Conservation (phyloP, 2,888 invertebrate genomes). For the Hypercompe scribonia region DNA sequence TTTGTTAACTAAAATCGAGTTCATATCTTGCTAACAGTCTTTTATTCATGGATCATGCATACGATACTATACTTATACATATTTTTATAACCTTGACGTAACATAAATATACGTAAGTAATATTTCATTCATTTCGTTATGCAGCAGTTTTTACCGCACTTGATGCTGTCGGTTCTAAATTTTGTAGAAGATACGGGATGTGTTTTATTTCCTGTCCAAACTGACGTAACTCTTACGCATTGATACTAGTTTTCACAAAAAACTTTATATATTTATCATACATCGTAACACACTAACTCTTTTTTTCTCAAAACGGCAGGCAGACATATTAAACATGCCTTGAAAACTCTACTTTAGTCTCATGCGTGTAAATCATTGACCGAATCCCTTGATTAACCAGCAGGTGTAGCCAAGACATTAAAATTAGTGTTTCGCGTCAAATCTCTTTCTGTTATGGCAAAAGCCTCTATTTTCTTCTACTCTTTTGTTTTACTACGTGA, state of each 20-base stretch:
- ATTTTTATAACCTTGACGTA: slow-evolving; percentile 11
- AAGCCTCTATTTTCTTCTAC: no score
- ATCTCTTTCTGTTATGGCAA: no score
- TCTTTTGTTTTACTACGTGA: no score
- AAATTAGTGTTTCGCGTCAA: no score
- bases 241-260: background rate
- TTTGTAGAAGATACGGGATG: background rate
- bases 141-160: background rate
- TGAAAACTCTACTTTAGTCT: background rate
- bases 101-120: slow-evolving; percentile 1
- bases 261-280: background rate
- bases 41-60: slow-evolving; percentile 9
- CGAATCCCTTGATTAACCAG: no score
- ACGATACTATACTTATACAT: slow-evolving; percentile 3
- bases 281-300: background rate
- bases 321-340: background rate
- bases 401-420: no score
- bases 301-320: background rate
- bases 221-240: background rate
- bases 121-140: slow-evolving; percentile 3
- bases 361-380: no score
- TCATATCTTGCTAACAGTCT: slow-evolving; percentile 13
- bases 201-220: no score
- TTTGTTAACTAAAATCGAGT: slow-evolving; percentile 11
- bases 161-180: background rate